Percentiles rank a stretch among this genome's conserved stretches.
phyloP scores from a whole-genome alignment of 2,888 invertebrate genomes.

The Ptychoptera contaminata region DNA sequence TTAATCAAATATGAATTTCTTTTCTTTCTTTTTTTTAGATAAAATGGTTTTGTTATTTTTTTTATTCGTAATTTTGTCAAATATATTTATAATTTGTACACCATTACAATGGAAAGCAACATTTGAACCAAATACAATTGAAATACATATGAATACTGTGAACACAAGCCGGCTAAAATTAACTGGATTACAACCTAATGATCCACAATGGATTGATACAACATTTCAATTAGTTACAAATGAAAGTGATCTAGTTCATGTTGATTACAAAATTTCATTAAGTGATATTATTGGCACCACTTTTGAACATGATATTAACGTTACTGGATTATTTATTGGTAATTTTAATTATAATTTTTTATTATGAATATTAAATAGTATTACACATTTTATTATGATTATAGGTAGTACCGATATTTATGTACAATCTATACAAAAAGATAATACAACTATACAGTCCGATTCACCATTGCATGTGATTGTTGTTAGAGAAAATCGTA shows the following conservation, averaged over 20 bases:
- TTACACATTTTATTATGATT: background rate
- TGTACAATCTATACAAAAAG: conserved; percentile 16
- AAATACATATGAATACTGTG: no score
- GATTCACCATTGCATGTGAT: conserved; percentile 32
- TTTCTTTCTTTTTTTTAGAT: no score
- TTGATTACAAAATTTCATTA: conserved; percentile 13
- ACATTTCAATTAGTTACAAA: conserved; percentile 17
- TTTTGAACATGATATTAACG: background rate
- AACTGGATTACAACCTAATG: background rate
- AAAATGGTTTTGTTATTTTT: no score
- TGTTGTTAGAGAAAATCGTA: conserved; percentile 42
- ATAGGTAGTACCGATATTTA: conserved; percentile 21
- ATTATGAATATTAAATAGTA: background rate
- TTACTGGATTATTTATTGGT: conserved; percentile 7
- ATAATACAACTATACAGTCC: conserved; percentile 16
- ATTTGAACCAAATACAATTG: no score
- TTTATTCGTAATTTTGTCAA: no score
- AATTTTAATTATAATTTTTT: background rate
- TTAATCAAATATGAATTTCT: no score
- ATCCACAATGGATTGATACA: background rate
- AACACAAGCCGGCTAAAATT: no score
- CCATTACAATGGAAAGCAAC: no score
- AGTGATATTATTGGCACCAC: background rate
- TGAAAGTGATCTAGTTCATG: conserved; percentile 16
- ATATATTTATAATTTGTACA: no score